These are phyloP conservation scores for Ernsta delagoae DNA, from an alignment of 2,888 invertebrate genomes.

Conservation along the genomic window DNA sequence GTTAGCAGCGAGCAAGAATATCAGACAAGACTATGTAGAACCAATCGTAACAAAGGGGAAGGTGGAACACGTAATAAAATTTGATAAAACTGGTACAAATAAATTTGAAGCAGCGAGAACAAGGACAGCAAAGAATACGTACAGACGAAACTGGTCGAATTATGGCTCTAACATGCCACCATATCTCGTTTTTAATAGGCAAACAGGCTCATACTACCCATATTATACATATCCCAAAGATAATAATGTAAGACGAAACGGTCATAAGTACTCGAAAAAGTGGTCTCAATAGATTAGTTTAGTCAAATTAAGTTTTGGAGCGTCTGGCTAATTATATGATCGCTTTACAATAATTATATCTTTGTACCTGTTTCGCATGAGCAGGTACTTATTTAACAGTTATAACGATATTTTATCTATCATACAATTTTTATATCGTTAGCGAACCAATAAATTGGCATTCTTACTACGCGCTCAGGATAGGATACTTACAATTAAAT, in stretches of 20 bases:
- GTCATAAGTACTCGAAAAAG: constrained; percentile 31
- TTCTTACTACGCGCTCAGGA: too few relatives aligned
- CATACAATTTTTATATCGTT: too few relatives aligned
- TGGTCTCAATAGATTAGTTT: constrained; percentile 18
- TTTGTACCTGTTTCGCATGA: too few relatives aligned
- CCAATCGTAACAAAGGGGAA: constrained; percentile 4
- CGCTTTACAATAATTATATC: too few relatives aligned
- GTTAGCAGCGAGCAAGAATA: constrained; percentile 32
- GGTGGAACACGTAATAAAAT: constrained; percentile 21
- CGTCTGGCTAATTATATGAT: too few relatives aligned
- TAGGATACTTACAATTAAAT: too few relatives aligned
- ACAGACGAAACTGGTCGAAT: constrained; percentile 52
- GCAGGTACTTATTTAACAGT: too few relatives aligned
- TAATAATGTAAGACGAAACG: constrained; percentile 49
- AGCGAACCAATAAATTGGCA: too few relatives aligned
- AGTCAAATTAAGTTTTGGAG: too few relatives aligned
- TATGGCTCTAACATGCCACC: constrained; percentile 59
- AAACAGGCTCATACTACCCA: constrained; percentile 69
- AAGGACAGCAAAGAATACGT: constrained; percentile 45
- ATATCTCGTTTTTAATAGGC: constrained; percentile 70
- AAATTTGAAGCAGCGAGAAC: constrained; percentile 15
- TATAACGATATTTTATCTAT: too few relatives aligned
- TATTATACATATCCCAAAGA: constrained; percentile 65
- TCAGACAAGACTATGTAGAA: constrained; percentile 22
- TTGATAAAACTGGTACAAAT: constrained; percentile 31